These are phyloP conservation scores for Ctenicera cuprea DNA, from an alignment of 2,888 invertebrate genomes.

Conservation along the genomic window DNA sequence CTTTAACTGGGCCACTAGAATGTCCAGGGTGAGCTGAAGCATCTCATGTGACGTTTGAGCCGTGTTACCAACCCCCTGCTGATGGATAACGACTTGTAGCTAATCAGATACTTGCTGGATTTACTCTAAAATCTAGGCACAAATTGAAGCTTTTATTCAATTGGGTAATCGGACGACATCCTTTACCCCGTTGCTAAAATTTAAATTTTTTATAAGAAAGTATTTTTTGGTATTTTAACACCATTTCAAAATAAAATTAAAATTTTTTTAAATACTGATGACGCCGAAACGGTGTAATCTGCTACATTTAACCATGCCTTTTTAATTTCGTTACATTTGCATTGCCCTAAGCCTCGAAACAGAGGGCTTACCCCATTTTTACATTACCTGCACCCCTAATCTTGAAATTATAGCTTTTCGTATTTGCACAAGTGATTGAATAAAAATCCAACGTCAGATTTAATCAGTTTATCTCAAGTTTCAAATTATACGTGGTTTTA, in stretches of 20 bases:
- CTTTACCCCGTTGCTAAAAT: not conserved
- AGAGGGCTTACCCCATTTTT: slow-evolving; percentile 28
- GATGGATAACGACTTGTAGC: slow-evolving; percentile 67
- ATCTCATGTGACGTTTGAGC: slow-evolving; percentile 67
- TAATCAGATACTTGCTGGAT: slow-evolving; percentile 64
- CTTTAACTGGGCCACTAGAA: slow-evolving; percentile 59
- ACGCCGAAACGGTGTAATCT: not conserved
- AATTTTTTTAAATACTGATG: too few relatives aligned
- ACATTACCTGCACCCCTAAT: slow-evolving; percentile 39
- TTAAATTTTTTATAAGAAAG: not conserved
- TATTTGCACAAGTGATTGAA: slow-evolving; percentile 44
- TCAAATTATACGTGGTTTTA: slow-evolving; percentile 49
- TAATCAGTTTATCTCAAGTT: slow-evolving; percentile 50
- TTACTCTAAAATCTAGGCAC: slow-evolving; percentile 45
- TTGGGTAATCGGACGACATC: not conserved
- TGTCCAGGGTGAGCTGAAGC: slow-evolving; percentile 69
- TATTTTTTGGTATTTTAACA: too few relatives aligned
- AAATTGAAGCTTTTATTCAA: slow-evolving; percentile 37
- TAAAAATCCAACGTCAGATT: slow-evolving; percentile 47
- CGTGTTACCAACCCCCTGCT: slow-evolving; percentile 67
- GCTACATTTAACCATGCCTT: slow-evolving; percentile 1
- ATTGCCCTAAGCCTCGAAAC: slow-evolving; percentile 13
- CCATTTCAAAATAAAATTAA: too few relatives aligned
- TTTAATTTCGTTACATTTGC: slow-evolving; percentile 27
- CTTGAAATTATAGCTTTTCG: slow-evolving; percentile 44